Evolutionary conservation across 2,113 vertebrate species (phyloP).

Genomic region (Heptranchias perlo): DNA sequence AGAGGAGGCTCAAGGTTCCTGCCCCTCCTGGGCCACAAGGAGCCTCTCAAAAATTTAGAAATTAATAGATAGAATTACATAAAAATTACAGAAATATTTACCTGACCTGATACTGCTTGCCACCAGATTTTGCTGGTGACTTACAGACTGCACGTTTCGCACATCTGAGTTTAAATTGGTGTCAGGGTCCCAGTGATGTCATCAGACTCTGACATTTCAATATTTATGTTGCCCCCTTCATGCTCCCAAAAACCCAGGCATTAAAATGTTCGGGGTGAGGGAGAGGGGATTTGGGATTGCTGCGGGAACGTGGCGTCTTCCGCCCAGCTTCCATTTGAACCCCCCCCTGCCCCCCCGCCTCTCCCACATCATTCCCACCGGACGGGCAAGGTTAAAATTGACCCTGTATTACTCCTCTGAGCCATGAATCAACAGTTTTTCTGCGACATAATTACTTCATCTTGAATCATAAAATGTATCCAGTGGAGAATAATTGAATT

Average conservation of each 20-base stretch:
- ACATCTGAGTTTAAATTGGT: background rate
- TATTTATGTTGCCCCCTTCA: background rate
- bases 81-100: too few relatives aligned
- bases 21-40: too few relatives aligned
- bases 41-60: too few relatives aligned
- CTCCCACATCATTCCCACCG: background rate
- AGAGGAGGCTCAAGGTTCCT: too few relatives aligned
- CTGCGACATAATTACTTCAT: background rate
- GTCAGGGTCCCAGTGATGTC: background rate
- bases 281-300: background rate
- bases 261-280: background rate
- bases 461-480: conserved; percentile 5
- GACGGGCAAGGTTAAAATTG: background rate
- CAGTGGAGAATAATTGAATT: conserved; percentile 5
- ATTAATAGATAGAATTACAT: too few relatives aligned
- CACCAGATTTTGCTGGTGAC: too few relatives aligned
- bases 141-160: too few relatives aligned
- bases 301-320: background rate
- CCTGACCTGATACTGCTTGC: too few relatives aligned
- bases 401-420: background rate
- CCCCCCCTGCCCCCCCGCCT: too few relatives aligned
- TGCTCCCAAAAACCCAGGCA: background rate
- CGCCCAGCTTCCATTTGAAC: background rate
- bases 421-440: background rate
- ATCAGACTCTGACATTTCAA: background rate